Base-by-base conservation (phyloP, 2,888 invertebrate genomes). In the Eustalomyia histrio region DNA sequence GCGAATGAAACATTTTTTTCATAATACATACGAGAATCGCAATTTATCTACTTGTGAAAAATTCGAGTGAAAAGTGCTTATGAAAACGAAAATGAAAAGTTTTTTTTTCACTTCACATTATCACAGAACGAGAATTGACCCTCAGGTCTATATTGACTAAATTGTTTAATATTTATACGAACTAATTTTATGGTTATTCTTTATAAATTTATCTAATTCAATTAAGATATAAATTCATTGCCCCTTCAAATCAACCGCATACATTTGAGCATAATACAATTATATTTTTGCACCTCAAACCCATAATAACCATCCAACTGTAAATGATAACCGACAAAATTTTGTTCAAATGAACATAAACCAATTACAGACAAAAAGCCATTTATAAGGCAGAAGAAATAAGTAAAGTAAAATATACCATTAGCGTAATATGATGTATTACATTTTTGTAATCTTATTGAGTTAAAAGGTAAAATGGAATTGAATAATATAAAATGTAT, bases 241-340 rank as follows among this genome's bases (percentile, higher is more conserved):
- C 18, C 47, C 21, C 7, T 29, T 21, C 8, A n/a, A 29, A 18
- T 35, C 33, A 2, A 57, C 35, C 69, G 47, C n/a, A 69, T 52
- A 39, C 18, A 58, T 72, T 52, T 43, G 43, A n/a, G n/a, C n/a
- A 33, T 76, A 67, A 80, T 67, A 65, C 43, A 72, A 72, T 72
- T 58, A 53, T 17, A 12, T 52, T 21, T 24, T 53, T 68, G 63
- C 53, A 60, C 47, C 58, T 60, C 39, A 55, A 78, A 65, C n/a
- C 18, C 16, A 4, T 16, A 39, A 69, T 29, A 65, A 55, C 21
- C 52, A 55, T n/a, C 50, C 50, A 58, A 57, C 39, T 10, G 39
- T 21, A 50, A 64, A 57, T 63, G 16, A 9, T 18, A 58, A 39
- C 50, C 21, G 10, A 33, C 17, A 39, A 18, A 14, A 47, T 47